phyloP scores from a whole-genome alignment of 2,888 invertebrate species.

The Amphimallon solstitiale region DNA sequence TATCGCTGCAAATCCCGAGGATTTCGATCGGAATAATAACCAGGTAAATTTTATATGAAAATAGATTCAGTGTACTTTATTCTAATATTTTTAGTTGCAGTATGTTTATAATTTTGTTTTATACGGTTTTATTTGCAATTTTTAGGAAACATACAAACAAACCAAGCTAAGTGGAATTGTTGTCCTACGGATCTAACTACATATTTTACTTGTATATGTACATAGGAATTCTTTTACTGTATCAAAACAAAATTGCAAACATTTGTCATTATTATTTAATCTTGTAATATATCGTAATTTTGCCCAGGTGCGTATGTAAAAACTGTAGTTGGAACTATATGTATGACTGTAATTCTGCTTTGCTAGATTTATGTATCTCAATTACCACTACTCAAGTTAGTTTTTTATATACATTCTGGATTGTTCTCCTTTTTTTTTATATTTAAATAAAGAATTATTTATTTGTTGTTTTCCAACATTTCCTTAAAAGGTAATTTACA shows the following conservation, averaged over 20 bases:
- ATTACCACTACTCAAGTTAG: too few species aligned
- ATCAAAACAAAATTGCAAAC: conserved; percentile 4
- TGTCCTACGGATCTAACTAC: too few species aligned
- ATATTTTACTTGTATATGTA: too few species aligned
- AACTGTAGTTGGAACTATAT: too few species aligned
- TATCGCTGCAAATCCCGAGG: conserved; percentile 30
- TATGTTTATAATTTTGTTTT: conserved; percentile 21
- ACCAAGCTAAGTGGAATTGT: too few species aligned
- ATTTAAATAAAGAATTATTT: conserved; percentile 37
- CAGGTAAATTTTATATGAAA: conserved; percentile 23
- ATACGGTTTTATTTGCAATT: conserved; percentile 24
- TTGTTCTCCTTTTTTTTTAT: conserved; percentile 23
- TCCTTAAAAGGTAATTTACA: background rate
- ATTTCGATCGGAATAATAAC: background rate
- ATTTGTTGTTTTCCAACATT: conserved; percentile 16
- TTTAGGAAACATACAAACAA: conserved; percentile 2
- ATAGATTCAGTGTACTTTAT: background rate
- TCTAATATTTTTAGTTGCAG: conserved; percentile 4
- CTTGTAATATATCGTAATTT: too few species aligned
- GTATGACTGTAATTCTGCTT: too few species aligned
- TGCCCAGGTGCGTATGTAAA: too few species aligned
- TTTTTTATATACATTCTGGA: conserved; percentile 28
- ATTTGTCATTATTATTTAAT: too few species aligned
- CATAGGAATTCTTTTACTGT: too few species aligned
- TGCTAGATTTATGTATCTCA: too few species aligned